phyloP scores from a whole-genome alignment of 2,797 vertebrate species.

The Liasis olivaceus region DNA sequence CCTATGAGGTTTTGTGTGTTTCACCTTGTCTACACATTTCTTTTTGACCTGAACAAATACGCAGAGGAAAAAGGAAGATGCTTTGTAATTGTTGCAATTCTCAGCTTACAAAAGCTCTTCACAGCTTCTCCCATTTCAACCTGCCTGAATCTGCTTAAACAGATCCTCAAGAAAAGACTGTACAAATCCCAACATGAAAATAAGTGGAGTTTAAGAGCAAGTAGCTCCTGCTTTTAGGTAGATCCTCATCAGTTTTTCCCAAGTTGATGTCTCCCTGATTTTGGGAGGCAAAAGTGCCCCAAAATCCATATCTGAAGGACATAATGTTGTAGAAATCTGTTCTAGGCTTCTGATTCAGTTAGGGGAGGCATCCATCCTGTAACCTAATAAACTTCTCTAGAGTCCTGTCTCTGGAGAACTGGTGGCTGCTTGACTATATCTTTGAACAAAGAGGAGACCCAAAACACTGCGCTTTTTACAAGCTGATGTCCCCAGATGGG shows the following conservation, averaged over 20 bases:
- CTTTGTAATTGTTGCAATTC: not conserved
- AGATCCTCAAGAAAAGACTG: not conserved
- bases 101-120: not conserved
- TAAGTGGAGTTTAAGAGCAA: not conserved
- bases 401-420: not conserved
- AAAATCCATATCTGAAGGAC: not conserved
- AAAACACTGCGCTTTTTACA: not conserved
- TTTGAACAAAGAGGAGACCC: not conserved
- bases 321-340: not conserved
- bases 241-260: not conserved
- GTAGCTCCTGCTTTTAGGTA: not conserved
- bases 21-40: not conserved
- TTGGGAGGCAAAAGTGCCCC: not conserved
- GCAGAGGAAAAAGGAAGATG: too few species aligned
- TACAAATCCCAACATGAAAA: not conserved
- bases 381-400: not conserved
- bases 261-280: not conserved
- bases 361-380: not conserved
- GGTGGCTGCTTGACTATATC: not conserved
- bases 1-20: not conserved
- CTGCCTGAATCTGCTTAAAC: not conserved
- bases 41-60: not conserved
- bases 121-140: not conserved
- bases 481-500: not conserved
- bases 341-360: not conserved